Base-by-base conservation (phyloP, 2,888 invertebrate genomes). In the Troides aeacus region DNA sequence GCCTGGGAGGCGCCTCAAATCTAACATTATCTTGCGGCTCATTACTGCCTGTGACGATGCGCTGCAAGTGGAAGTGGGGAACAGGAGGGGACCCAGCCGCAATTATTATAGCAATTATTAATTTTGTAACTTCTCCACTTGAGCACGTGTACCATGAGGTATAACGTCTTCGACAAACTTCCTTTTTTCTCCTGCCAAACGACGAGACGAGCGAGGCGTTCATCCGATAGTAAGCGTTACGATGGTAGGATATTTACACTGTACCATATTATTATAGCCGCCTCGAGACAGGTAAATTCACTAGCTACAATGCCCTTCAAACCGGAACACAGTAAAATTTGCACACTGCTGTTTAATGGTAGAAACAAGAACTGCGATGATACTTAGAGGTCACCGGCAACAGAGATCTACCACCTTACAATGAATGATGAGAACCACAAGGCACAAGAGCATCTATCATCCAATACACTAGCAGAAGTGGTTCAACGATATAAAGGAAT, bases 1-100 rank as follows among this genome's bases (percentile, higher is more conserved):
- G 85, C 78, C 84, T 80, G 76, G 78, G 78, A 83, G 85, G 85
- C 87, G 88, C 84, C 84, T 85, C 84, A 86, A 86, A 89, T 87
- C 85, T 85, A 87, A 86, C 86, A 84, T 87, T 89, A 87, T 89
- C 86, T 85, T 82, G 77, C 58, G 69, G 75, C 82, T 84, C 82
- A 82, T 85, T 86, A 84, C 82, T 77, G 78, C 79, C 74, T 80
- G 77, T 76, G 78, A 79, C 74, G 74, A 73, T 74, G 69, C 71
- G 66, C 74, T 59, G 46, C 46, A 46, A 46, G 46, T 46, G 46
- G 46, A 12, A 46, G 12, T 46, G 46, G 15, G 46, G 12, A 12
- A 21, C 57, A 69, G 62, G 70, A 30, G 36, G 61, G 61, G 70
- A 23, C 36, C 30, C 64, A 23, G 62, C 46, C 64, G 60, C 67